Percentiles rank a stretch among this genome's conserved stretches.
Conservation (phyloP, 2,888 invertebrate species). For the Cephus pulcher region DNA sequence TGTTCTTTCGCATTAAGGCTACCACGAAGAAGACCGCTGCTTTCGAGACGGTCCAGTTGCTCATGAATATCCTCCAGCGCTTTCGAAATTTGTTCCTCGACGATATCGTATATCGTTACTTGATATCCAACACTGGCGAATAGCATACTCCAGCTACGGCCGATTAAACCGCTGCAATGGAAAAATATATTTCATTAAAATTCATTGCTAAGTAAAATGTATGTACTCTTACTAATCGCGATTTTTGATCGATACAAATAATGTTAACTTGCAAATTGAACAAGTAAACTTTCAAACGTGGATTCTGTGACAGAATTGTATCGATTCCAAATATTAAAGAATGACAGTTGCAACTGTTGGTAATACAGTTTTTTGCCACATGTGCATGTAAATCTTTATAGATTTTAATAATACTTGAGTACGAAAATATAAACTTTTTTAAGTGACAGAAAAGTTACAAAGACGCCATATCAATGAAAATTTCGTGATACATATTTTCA, state of each 20-base stretch:
- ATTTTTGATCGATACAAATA: background rate
- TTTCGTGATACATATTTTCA: background rate
- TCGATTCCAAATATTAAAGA: background rate
- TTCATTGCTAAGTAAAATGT: background rate
- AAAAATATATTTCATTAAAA: conserved; percentile 5
- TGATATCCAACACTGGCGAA: conserved; percentile 93
- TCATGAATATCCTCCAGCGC: conserved; percentile 80
- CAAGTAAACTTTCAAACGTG: background rate
- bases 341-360: background rate
- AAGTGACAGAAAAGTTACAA: background rate
- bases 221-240: background rate
- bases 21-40: conserved; percentile 81
- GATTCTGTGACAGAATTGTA: background rate
- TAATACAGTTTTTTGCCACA: background rate
- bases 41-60: conserved; percentile 79
- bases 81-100: conserved; percentile 78
- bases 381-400: background rate
- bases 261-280: background rate
- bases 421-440: background rate
- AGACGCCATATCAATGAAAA: background rate
- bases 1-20: conserved; percentile 80
- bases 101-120: conserved; percentile 88
- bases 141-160: conserved; percentile 96
- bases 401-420: background rate
- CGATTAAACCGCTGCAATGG: conserved; percentile 88